Percentiles rank a stretch among this genome's conserved stretches.
phyloP scores from a whole-genome alignment of 2,888 invertebrate species.

The Cataglyphis livida region DNA sequence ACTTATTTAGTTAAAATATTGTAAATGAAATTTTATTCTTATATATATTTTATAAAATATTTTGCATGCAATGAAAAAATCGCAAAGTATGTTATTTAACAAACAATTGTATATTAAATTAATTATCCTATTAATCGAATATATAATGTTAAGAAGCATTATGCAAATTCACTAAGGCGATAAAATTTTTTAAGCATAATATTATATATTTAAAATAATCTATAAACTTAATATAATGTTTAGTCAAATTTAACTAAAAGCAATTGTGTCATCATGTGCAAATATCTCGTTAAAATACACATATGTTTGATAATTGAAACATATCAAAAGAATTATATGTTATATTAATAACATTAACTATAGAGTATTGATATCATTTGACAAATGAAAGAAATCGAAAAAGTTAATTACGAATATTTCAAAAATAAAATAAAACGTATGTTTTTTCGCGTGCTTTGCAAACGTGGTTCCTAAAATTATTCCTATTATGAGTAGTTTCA shows the following conservation, averaged over 20 bases:
- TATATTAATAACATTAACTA: background rate
- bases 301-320: background rate
- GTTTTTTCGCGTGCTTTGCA: background rate
- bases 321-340: background rate
- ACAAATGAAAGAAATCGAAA: background rate
- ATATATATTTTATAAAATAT: conserved; percentile 34
- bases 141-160: conserved; percentile 20
- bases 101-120: conserved; percentile 18
- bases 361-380: background rate
- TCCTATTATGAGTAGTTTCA: background rate
- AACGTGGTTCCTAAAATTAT: background rate
- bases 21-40: conserved; percentile 40
- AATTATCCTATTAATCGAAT: conserved; percentile 14
- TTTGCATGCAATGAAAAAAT: conserved; percentile 46
- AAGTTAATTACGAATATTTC: background rate
- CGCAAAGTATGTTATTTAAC: conserved; percentile 31
- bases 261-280: background rate
- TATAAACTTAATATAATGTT: conserved; percentile 1
- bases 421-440: background rate
- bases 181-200: conserved; percentile 9
- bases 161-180: background rate
- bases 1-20: conserved; percentile 16
- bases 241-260: conserved; percentile 1
- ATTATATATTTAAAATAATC: background rate
- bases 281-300: background rate